phyloP scores from a whole-genome alignment of 2,888 invertebrate species.

The Bhutanitis thaidina region DNA sequence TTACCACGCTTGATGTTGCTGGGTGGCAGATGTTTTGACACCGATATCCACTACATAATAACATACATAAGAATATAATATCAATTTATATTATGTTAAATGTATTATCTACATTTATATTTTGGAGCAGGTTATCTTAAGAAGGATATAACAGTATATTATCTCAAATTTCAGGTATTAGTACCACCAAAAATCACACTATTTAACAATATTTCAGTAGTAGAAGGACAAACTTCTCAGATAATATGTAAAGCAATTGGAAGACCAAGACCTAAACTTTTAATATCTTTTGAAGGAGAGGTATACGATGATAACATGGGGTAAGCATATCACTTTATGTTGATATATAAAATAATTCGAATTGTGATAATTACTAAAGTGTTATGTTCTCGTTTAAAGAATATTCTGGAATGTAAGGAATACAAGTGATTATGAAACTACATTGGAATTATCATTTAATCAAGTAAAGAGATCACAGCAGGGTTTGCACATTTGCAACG shows the following conservation, averaged over 20 bases:
- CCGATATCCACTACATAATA: no score
- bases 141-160: neutral
- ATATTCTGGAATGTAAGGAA: slow-evolving; percentile 27
- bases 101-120: no score
- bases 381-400: slow-evolving; percentile 17
- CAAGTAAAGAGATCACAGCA: slow-evolving; percentile 38
- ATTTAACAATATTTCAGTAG: slow-evolving; percentile 43
- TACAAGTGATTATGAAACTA: slow-evolving; percentile 32
- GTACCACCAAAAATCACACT: slow-evolving; percentile 45
- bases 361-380: neutral
- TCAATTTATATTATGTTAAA: no score
- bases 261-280: slow-evolving; percentile 46
- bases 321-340: slow-evolving; percentile 24
- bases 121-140: no score
- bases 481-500: slow-evolving; percentile 56
- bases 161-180: slow-evolving; percentile 42
- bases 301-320: slow-evolving; percentile 31
- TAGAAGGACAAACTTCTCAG: slow-evolving; percentile 43
- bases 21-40: no score
- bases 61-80: no score
- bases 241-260: slow-evolving; percentile 53
- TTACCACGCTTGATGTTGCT: no score
- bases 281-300: slow-evolving; percentile 40
- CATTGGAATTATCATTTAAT: slow-evolving; percentile 38
- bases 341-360: no score